Evolutionary conservation across 2,888 invertebrate species (phyloP), one percentile per base, ranked within the genome.

Genomic region (Scaptomyza tumidula): DNA sequence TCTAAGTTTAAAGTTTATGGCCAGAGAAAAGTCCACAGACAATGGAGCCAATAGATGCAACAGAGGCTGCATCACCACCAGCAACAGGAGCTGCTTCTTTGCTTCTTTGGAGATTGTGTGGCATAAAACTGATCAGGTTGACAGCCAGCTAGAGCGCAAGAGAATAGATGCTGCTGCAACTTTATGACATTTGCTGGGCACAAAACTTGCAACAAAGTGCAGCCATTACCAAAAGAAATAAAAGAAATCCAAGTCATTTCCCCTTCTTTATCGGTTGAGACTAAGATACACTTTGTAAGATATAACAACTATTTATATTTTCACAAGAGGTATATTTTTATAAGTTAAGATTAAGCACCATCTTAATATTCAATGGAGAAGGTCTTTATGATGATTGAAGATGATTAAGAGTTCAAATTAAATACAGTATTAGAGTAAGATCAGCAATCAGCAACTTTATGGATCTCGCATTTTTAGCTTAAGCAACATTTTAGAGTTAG

Each of bases 1-100:
- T 70, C 60, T 70, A 83, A 83, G 86, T 83, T 86, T 80, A 70
- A 80, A 83, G 83, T 83, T 83, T 83, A 83, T 86, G 86, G 69
- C 76, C 78, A 69, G 78, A 75, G 78, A 78, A 80, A 71, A 73
- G 83, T 73, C 73, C 73, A 19, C 71, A 70, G 67, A 84, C 80
- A 80, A 80, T 78, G 73, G 56, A 62, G 46, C 68, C 60, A 71
- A 53, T 41, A 57, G 41, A 35, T 50, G 54, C 45, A 61, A 33
- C 55, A 57, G 68, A 39, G 57, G 56, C 72, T 48, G 44, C 33
- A 60, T 60, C 46, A 61, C 71, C 65, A 55, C 61, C 80, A 71
- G 60, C 56, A 56, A 56, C 35, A 45, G 56, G 53, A 43, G 50
- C 60, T 31, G 46, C 53, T 46, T 50, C 52, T 58, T 41, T 31